Base-by-base conservation (phyloP, 1,140 invertebrate species). In the Dreissena polymorpha region DNA sequence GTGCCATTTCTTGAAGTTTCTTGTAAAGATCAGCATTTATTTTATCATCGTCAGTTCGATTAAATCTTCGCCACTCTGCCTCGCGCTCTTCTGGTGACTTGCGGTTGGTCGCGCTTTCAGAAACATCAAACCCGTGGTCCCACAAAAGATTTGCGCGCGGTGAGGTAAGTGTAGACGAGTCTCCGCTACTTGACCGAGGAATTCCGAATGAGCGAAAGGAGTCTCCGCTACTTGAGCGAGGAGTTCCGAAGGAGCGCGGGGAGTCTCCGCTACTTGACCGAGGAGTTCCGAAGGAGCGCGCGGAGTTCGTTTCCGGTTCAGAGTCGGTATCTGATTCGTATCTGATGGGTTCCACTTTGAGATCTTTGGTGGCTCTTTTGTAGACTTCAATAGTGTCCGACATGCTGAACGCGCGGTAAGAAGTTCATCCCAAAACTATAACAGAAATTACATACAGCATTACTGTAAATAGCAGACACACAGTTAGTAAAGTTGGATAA, bases 11-110 rank as follows among this genome's bases (percentile, higher is more conserved):
- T 16, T 67, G n/a, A n/a, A 49, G 50, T 51, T n/a, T 71, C 21
- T 21, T 21, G 51, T 67, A 29, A 65, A 64, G 71, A 63, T 81
- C 78, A 65, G 78, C 78, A 18, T 64, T 73, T 14, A 81, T 39
- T 73, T 81, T 81, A 65, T 81, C 78, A 65, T 81, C 78, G 29
- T 81, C 78, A 21, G 78, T 81, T 81, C 72, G 71, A 68, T 77
- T 76, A 27, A 81, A 81, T 14, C 55, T 5, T 53, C 70, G 60
- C 78, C 78, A 81, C 53, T 81, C 78, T 10, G 50, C 8, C 27
- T 81, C 78, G 14, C 78, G 70, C 60, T 51, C 78, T 3, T 81
- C 57, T 27, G 70, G 69, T 12, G 57, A 60, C 60, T 21, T 71
- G 10, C 29, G 23, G 3, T 39, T 39, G n/a, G 18, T 49, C 27